A percentile compares a stretch with the other conserved stretches of the same genome.
These are phyloP conservation scores for Chrosomus eos DNA, from an alignment of 2,797 vertebrate genomes.

Conservation along the genomic window DNA sequence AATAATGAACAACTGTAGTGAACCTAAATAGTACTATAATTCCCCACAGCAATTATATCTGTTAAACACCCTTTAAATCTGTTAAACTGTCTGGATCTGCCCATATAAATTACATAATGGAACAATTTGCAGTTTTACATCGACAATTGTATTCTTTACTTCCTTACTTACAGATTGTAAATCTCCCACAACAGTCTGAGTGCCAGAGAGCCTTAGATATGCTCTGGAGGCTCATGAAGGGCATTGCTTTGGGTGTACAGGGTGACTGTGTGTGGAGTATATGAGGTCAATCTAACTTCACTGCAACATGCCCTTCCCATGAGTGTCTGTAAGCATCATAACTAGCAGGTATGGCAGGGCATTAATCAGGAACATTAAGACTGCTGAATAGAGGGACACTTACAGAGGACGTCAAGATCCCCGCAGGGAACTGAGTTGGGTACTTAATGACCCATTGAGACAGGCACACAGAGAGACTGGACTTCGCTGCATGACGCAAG, in stretches of 20 bases:
- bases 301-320: constrained; percentile 58
- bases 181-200: constrained; percentile 1
- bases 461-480: constrained; percentile 12
- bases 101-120: constrained; percentile 19
- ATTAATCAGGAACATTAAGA: constrained; percentile 69
- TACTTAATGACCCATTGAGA: constrained; percentile 49
- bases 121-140: constrained; percentile 20
- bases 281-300: background rate
- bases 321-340: constrained; percentile 30
- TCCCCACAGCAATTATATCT: constrained; percentile 24
- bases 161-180: background rate
- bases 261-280: background rate
- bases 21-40: background rate
- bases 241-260: background rate
- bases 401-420: constrained; percentile 43
- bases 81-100: constrained; percentile 17
- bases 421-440: constrained; percentile 10
- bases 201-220: background rate
- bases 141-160: constrained; percentile 3
- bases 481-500: constrained; percentile 24
- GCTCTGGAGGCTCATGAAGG: background rate
- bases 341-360: constrained; percentile 38
- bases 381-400: constrained; percentile 51
- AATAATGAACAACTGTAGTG: constrained; percentile 17
- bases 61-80: constrained; percentile 34